Evolutionary conservation across 2,797 vertebrate species (phyloP).

Genomic region (Ammospiza maritima): DNA sequence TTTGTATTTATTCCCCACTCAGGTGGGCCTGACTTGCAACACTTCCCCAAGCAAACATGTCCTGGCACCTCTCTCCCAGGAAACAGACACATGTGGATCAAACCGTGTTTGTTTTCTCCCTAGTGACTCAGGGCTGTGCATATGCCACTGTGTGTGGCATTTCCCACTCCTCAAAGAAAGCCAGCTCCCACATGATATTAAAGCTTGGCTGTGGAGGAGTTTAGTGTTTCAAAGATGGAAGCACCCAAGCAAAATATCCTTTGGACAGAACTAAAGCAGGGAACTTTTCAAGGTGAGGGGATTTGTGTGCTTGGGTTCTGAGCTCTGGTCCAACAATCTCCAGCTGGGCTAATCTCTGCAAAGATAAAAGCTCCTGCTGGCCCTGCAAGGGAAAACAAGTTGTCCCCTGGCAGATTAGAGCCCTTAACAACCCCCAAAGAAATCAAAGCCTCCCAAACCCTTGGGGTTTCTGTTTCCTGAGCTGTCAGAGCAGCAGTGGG

Average conservation of each 20-base stretch:
- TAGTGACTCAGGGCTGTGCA: constrained; percentile 1
- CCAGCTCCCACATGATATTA: constrained; percentile 26
- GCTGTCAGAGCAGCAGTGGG: neutral
- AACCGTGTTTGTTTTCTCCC: constrained; percentile 23
- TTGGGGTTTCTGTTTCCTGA: neutral
- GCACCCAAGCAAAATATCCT: neutral
- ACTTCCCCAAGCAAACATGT: constrained; percentile 1
- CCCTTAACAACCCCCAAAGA: neutral
- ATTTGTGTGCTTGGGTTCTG: constrained; percentile 5
- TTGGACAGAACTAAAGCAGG: constrained; percentile 6
- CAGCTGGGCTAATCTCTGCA: neutral
- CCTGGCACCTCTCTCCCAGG: constrained; percentile 19
- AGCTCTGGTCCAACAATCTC: neutral
- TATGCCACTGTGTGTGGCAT: constrained; percentile 6
- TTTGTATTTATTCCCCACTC: constrained; percentile 34
- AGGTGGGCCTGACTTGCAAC: neutral
- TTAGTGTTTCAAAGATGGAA: constrained; percentile 31
- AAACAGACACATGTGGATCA: constrained; percentile 10
- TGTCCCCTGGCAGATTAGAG: neutral
- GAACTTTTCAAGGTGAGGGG: neutral
- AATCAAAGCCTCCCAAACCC: neutral
- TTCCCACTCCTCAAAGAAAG: constrained; percentile 35
- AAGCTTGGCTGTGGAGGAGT: constrained; percentile 15
- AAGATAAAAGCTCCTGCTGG: neutral
- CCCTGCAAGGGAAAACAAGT: neutral